Conservation (phyloP, 2,888 invertebrate genomes). For the Caenorhabditis sinica region DNA sequence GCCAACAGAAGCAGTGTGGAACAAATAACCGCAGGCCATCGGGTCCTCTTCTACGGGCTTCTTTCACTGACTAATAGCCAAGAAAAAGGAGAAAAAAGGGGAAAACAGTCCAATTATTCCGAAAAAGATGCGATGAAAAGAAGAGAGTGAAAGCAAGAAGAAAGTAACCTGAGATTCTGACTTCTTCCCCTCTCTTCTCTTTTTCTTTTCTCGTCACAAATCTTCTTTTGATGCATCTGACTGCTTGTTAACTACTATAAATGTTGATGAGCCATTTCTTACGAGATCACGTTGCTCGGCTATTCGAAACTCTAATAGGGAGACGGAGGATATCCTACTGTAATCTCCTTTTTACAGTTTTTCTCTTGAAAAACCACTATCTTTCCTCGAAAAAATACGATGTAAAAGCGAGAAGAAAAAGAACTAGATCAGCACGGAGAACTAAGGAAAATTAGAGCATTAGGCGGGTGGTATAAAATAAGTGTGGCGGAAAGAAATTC, state of each 20-base stretch:
- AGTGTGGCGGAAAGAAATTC: constrained; percentile 36
- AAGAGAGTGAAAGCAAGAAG: background rate
- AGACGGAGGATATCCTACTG: constrained; percentile 5
- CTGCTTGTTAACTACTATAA: constrained; percentile 37
- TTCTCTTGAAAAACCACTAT: too few relatives aligned
- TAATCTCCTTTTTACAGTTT: too few relatives aligned
- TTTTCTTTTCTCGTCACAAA: constrained; percentile 13
- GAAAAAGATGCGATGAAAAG: constrained; percentile 23
- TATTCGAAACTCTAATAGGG: constrained; percentile 17
- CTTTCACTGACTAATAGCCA: constrained; percentile 35
- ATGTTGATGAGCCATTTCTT: constrained; percentile 30
- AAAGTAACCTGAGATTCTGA: constrained; percentile 41
- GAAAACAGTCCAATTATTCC: constrained; percentile 46
- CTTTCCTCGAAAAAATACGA: background rate
- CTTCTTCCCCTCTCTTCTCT: constrained; percentile 23
- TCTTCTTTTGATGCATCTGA: constrained; percentile 23
- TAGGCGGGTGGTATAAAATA: constrained; percentile 4
- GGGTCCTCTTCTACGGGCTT: constrained; percentile 12
- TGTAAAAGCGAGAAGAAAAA: background rate
- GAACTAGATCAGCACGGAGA: background rate
- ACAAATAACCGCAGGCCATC: constrained; percentile 64
- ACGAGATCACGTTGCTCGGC: constrained; percentile 35
- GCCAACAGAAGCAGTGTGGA: constrained; percentile 45
- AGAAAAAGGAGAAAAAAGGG: constrained; percentile 29
- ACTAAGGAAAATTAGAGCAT: constrained; percentile 9